Evolutionary conservation across 1,140 invertebrate genomes (phyloP), one percentile per base, ranked within the genome.

Genomic region (Acromyrmex echinatior): DNA sequence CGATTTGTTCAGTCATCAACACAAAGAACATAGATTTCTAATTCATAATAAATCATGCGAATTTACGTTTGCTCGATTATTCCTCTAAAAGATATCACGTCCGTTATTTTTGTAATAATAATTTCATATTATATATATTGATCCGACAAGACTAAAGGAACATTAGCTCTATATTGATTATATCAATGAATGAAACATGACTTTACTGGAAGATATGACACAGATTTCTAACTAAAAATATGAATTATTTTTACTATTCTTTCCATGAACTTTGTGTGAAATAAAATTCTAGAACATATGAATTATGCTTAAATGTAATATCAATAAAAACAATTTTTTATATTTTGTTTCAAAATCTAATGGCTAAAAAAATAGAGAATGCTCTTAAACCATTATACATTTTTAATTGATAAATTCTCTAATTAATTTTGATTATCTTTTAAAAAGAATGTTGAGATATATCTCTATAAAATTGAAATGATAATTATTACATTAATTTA

Each of bases 141-240:
- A 84, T 84, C 60, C 56, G 9, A 25, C n/a, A 60, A 3, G 28
- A 74, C 62, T 63, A 51, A 76, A n/a, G 9, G 9, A 49, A 84
- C 28, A 35, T 25, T 49, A 18, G 18, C 16, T 62, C 21, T 76
- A 62, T 74, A 74, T 84, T 62, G 39, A 84, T 74, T 28, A 51
- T 51, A 21, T 2, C 31, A 35, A 74, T 84, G 53, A 84, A 82
- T 82, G 45, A 76, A 74, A 76, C 14, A 82, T 73, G 21, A 10
- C 62, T 16, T 76, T 62, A 68, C 28, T 62, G n/a, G 14, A 62
- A 51, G 35, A 58, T 74, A n/a, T 49, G 70, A 35, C 80, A 74
- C 70, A 62, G 70, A 84, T 76, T 84, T 74, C 39, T 35, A 28
- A 18, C 51, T 62, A 73, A 82, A 31, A 82, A 82, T 74, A 60